Base-by-base conservation (phyloP, 2,888 invertebrate genomes). In the Mellilla xanthometata region DNA sequence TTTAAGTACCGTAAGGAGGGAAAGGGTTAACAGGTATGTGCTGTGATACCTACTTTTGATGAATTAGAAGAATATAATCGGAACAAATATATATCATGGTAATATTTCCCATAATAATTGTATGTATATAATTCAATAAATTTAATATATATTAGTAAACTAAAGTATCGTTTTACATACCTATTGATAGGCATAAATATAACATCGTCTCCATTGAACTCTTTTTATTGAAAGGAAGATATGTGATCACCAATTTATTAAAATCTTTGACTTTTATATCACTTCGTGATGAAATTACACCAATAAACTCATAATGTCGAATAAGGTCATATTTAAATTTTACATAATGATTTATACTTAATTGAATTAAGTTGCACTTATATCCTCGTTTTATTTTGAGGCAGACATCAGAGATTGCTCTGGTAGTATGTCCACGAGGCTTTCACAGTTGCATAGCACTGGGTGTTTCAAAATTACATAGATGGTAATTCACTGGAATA, bases 341-440 rank as follows among this genome's bases (percentile, higher is more conserved):
- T 56, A 54, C 56, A 58, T 65, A 67, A 68, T 75, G 52, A 62
- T 72, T 74, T 72, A 76, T 78, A 79, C 81, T 85, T 83, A 84
- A 81, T 80, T 76, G 69, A 56, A 83, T 81, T 79, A 82, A 81
- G 81, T 81, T 51, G 49, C 6, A 23, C 41, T 44, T 41, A 42
- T 52, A 39, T 45, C 12, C 48, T 57, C 52, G 35, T 19, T 36
- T 28, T 23, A 34, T 32, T 48, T 49, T 32, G 44, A 52, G 46
- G 49, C 36, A 30, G 19, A 39, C 44, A 38, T 29, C 43, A 39
- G 39, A 49, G 48, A 11, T 9, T 32, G 28, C 24, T 34, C 22
- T 34, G 9, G 3, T 12, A 24, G 8, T 10, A 23, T 30, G 44
- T 27, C 38, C 12, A 12, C 33, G 36, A 44, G 40, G 41, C 36